A percentile compares a stretch with the other conserved stretches of the same genome.
These are phyloP conservation scores for Clepsis dumicolana DNA, from an alignment of 2,888 invertebrate genomes.

Conservation along the genomic window DNA sequence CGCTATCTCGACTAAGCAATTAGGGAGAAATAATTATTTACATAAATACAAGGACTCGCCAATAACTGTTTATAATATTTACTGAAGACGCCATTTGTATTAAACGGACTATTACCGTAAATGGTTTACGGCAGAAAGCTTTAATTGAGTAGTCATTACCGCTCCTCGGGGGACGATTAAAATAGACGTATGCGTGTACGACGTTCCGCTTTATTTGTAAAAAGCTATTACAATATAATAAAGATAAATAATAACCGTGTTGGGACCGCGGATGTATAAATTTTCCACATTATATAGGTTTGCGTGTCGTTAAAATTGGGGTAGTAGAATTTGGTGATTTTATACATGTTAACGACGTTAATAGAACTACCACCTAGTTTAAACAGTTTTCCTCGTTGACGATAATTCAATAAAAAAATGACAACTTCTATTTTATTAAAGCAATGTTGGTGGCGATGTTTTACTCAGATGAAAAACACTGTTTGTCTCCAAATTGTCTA, in stretches of 20 bases:
- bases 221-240: conserved; percentile 42
- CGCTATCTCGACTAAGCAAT: conserved; percentile 72
- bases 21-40: conserved; percentile 81
- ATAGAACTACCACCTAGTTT: background rate
- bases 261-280: conserved; percentile 41
- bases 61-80: conserved; percentile 75
- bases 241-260: conserved; percentile 44
- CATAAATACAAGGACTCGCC: conserved; percentile 73
- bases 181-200: conserved; percentile 44
- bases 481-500: conserved; percentile 25
- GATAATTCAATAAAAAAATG: background rate
- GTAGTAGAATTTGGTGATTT: conserved; percentile 32
- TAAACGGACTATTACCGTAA: conserved; percentile 77
- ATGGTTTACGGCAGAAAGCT: conserved; percentile 69
- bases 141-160: conserved; percentile 68
- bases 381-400: background rate
- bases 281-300: conserved; percentile 42
- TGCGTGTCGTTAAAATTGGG: conserved; percentile 38
- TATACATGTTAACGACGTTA: conserved; percentile 13
- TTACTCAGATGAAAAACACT: conserved; percentile 4
- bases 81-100: conserved; percentile 69
- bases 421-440: background rate
- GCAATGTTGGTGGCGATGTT: background rate
- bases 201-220: conserved; percentile 42
- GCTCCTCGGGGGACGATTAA: conserved; percentile 52